Conservation (phyloP, 1,140 invertebrate species). For the Hycleus cichorii region DNA sequence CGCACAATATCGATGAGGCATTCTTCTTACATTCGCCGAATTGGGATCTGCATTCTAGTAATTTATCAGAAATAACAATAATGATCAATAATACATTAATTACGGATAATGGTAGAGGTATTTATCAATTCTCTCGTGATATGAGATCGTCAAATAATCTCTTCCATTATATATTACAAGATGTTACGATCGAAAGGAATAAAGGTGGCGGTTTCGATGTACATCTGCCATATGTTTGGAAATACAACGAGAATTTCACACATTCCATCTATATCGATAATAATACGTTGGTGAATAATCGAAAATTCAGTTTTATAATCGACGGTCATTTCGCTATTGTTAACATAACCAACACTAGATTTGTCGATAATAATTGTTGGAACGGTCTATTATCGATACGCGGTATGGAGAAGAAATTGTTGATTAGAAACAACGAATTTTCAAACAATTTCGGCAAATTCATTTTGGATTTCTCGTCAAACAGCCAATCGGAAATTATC, state of each 20-base stretch:
- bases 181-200: conserved; percentile 82
- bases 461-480: conserved; percentile 81
- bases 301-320: conserved; percentile 75
- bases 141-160: conserved; percentile 87
- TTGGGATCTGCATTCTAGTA: conserved; percentile 73
- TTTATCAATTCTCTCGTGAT: conserved; percentile 83
- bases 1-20: conserved; percentile 70
- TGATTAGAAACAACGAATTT: conserved; percentile 72
- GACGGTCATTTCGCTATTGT: conserved; percentile 86
- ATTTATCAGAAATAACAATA: conserved; percentile 76
- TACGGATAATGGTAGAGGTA: conserved; percentile 74
- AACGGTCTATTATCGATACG: conserved; percentile 73
- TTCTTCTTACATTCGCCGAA: conserved; percentile 74
- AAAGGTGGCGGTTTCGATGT: conserved; percentile 75
- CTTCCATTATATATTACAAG: conserved; percentile 87
- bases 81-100: conserved; percentile 80
- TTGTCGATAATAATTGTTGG: conserved; percentile 78
- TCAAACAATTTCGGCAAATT: conserved; percentile 75
- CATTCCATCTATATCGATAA: conserved; percentile 82
- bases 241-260: conserved; percentile 90
- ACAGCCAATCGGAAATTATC: conserved; percentile 90
- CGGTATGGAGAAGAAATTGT: conserved; percentile 96
- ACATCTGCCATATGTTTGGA: conserved; percentile 85
- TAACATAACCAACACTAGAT: conserved; percentile 78
- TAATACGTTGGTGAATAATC: conserved; percentile 78